Conservation (phyloP, 2,113 vertebrate genomes). For the Tychaedon coryphoeus region DNA sequence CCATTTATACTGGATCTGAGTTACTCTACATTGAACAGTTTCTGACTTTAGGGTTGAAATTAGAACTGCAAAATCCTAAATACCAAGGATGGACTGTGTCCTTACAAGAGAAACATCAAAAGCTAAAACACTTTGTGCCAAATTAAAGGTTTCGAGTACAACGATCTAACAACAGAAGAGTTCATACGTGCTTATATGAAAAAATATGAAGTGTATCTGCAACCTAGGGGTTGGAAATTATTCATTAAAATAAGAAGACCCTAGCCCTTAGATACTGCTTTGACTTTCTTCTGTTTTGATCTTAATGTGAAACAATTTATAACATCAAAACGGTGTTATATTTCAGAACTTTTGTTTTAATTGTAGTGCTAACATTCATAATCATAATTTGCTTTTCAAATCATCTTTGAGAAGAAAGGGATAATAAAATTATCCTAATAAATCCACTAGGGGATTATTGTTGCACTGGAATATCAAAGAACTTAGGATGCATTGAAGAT, state of each 20-base stretch:
- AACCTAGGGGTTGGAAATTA: conserved; percentile 29
- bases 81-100: neutral
- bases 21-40: neutral
- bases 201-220: neutral
- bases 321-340: conserved; percentile 49
- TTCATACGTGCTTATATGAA: neutral
- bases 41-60: neutral
- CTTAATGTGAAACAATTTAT: conserved; percentile 46
- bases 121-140: neutral
- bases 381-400: conserved; percentile 65
- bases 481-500: conserved; percentile 44
- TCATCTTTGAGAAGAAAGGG: conserved; percentile 51
- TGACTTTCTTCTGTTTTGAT: conserved; percentile 49
- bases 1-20: neutral
- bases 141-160: neutral
- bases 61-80: neutral
- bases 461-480: conserved; percentile 64
- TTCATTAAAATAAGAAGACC: neutral
- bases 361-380: conserved; percentile 44
- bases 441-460: conserved; percentile 58
- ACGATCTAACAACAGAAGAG: conserved; percentile 39
- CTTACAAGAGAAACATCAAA: conserved; percentile 6
- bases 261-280: neutral
- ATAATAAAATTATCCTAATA: conserved; percentile 63
- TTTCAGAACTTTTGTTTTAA: conserved; percentile 5